Percentiles rank a stretch among this genome's conserved stretches.
Conservation (phyloP, 2,888 invertebrate species). For the Tipula vernalis region DNA sequence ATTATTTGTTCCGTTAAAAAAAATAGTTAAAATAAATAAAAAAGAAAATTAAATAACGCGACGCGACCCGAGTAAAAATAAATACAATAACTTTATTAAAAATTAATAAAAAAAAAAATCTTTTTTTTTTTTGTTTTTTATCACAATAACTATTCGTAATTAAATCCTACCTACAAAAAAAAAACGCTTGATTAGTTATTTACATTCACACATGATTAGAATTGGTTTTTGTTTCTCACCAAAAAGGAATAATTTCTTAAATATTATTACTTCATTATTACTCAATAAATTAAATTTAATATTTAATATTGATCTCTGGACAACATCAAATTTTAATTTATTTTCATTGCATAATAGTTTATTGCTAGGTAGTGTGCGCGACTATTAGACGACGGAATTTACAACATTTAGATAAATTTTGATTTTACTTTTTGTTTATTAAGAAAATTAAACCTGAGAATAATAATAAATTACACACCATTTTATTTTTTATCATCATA, state of each 20-base stretch:
- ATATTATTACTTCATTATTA: neutral
- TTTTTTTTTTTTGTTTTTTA: neutral
- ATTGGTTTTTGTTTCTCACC: neutral
- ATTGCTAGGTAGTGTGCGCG: neutral
- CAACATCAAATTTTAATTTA: neutral
- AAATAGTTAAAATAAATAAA: neutral
- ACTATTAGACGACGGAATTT: neutral
- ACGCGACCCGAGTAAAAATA: conserved; percentile 6
- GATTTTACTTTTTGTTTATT: neutral
- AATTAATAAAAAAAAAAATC: neutral
- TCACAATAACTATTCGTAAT: neutral
- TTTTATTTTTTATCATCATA: neutral
- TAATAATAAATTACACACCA: neutral
- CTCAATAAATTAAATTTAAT: neutral
- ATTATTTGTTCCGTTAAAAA: conserved; percentile 11
- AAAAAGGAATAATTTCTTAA: conserved; percentile 4
- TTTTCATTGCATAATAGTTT: neutral
- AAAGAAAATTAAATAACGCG: neutral
- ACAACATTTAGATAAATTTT: neutral
- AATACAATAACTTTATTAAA: neutral
- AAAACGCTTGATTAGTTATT: neutral
- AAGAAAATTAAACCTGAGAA: neutral
- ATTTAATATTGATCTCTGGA: neutral
- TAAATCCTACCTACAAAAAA: neutral
- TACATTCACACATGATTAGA: neutral